Evolutionary conservation across 2,888 invertebrate genomes (phyloP).

Genomic region (Coecobrya sp.): DNA sequence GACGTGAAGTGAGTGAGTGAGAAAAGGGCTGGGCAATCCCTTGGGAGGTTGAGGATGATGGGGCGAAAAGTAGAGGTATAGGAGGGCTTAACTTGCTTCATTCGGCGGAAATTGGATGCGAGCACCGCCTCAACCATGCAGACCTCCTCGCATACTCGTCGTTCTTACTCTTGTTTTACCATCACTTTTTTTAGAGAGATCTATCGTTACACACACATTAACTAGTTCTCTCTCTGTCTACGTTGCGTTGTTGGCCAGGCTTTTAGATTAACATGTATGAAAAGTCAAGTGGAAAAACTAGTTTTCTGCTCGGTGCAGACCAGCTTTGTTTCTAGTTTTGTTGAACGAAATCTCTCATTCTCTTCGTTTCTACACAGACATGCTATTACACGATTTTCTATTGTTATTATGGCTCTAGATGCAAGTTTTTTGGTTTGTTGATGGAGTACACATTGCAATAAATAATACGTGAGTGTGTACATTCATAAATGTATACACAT

Average conservation of each 20-base stretch:
- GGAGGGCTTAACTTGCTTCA: slow-evolving; percentile 84
- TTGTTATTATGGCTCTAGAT: too few species aligned
- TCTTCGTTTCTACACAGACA: too few species aligned
- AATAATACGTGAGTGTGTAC: too few species aligned
- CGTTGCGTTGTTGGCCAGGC: background rate
- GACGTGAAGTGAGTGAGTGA: slow-evolving; percentile 52
- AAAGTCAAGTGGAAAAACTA: slow-evolving; percentile 64
- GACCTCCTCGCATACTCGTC: slow-evolving; percentile 79
- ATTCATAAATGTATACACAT: too few species aligned
- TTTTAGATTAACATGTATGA: slow-evolving; percentile 49
- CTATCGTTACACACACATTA: slow-evolving; percentile 18
- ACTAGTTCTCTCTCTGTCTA: slow-evolving; percentile 41
- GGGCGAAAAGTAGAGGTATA: slow-evolving; percentile 84
- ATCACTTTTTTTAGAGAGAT: slow-evolving; percentile 65
- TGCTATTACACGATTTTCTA: too few species aligned
- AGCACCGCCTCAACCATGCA: slow-evolving; percentile 83
- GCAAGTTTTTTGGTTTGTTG: too few species aligned
- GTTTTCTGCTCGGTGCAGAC: slow-evolving; percentile 31
- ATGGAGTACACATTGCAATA: too few species aligned
- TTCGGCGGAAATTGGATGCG: slow-evolving; percentile 83
- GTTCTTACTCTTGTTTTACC: slow-evolving; percentile 56
- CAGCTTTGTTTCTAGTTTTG: too few species aligned
- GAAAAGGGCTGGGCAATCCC: slow-evolving; percentile 81
- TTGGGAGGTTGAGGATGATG: slow-evolving; percentile 82
- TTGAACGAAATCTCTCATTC: too few species aligned